These are phyloP conservation scores for Drosophila rhopaloa DNA, from an alignment of 1,140 invertebrate genomes.

Conservation along the genomic window DNA sequence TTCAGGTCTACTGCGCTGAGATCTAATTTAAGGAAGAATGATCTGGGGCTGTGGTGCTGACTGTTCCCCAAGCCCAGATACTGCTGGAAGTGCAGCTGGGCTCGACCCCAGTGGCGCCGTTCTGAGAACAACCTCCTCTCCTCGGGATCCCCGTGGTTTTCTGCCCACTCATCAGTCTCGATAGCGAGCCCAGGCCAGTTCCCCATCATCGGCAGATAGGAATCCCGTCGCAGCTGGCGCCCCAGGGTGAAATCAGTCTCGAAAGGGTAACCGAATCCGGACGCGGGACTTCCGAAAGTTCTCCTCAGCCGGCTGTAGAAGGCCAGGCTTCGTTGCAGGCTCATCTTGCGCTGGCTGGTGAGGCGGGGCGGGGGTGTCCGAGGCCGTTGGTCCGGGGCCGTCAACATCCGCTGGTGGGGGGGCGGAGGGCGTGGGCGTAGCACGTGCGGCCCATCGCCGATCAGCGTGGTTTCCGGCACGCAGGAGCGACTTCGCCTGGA, in stretches of 20 bases:
- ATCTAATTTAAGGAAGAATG: not conserved
- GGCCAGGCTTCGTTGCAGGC: conserved; percentile 17
- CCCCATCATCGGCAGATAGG: not conserved
- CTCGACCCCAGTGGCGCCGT: conserved; percentile 16
- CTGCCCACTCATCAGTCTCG: not conserved
- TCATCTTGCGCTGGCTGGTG: conserved; percentile 6
- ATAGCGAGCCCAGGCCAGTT: conserved; percentile 4
- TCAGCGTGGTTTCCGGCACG: conserved; percentile 8
- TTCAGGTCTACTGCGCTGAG: not conserved
- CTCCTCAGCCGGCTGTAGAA: conserved; percentile 16
- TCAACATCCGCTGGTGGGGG: not conserved
- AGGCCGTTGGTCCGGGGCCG: conserved; percentile 3
- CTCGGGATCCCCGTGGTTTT: not conserved
- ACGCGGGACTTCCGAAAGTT: not conserved
- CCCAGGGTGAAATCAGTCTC: not conserved
- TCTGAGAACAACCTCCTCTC: not conserved
- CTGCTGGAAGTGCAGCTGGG: conserved; percentile 27
- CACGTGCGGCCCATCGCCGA: conserved; percentile 34
- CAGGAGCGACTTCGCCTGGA: not conserved
- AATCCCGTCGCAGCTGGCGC: not conserved
- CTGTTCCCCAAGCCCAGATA: conserved; percentile 1
- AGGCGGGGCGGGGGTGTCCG: not conserved
- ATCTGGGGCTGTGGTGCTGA: not conserved
- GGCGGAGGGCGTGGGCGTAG: not conserved
- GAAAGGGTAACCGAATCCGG: conserved; percentile 15